Conservation (phyloP, 2,888 invertebrate species). For the Pammene fasciana region DNA sequence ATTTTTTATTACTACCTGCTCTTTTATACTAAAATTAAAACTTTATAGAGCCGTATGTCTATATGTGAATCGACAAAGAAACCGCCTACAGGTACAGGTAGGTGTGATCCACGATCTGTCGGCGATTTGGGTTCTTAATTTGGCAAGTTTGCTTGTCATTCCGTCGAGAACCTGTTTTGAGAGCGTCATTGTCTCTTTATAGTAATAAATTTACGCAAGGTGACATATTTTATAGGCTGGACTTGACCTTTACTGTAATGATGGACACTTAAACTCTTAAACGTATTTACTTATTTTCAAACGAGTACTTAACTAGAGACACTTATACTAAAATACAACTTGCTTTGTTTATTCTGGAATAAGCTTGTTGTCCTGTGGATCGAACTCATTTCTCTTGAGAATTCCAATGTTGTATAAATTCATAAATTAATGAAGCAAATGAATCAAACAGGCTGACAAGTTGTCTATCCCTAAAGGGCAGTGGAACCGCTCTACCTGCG, state of each 20-base stretch:
- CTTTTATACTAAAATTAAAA: constrained; percentile 72
- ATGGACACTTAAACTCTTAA: constrained; percentile 33
- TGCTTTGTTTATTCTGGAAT: constrained; percentile 12
- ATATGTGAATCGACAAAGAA: constrained; percentile 60
- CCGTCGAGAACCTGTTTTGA: constrained; percentile 11
- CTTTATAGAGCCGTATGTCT: constrained; percentile 66
- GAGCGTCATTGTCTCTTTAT: constrained; percentile 23
- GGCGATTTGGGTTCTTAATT: constrained; percentile 41
- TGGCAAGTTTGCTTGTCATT: constrained; percentile 29
- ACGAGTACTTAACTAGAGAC: constrained; percentile 16
- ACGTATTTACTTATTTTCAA: constrained; percentile 25
- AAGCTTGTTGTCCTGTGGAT: not conserved
- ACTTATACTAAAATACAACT: not conserved
- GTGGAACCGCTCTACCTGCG: constrained; percentile 56
- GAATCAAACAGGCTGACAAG: constrained; percentile 35
- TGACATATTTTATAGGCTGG: constrained; percentile 36
- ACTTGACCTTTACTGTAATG: constrained; percentile 37
- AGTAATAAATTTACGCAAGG: constrained; percentile 35
- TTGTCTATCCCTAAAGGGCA: constrained; percentile 35
- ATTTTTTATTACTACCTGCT: constrained; percentile 73
- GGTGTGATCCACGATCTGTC: constrained; percentile 44
- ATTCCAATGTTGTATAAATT: constrained; percentile 8
- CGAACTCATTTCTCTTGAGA: constrained; percentile 7
- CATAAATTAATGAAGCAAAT: constrained; percentile 32
- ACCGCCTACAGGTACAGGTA: constrained; percentile 53